Base-by-base conservation (phyloP, 1,140 invertebrate species). In the Trichoplusia ni region DNA sequence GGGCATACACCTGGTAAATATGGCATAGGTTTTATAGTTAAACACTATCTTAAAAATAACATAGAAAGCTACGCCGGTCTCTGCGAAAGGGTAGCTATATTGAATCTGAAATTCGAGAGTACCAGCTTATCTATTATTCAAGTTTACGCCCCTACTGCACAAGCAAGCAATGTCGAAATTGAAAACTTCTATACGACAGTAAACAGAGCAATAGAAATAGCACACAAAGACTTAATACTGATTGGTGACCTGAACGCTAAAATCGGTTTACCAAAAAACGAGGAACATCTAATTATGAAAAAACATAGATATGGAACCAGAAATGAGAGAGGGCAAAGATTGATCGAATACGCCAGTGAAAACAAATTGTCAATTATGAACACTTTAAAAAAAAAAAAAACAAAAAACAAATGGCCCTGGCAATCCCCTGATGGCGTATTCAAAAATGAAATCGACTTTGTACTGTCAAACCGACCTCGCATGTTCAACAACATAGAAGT, bases 1-100 rank as follows among this genome's bases (percentile, higher is more conserved):
- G 64, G 64, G 14, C 14, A 51, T 3, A 60, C 64, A 44, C 42
- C 18, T 8, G 53, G 64, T 1, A 21, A 14, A 23, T 42, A 60
- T 31, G 29, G 29, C 7, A 8, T 31, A 8, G 29, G 29, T 31
- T 31, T 31, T 31, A 31, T 31, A 31, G 7, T 31, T 4, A 31
- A 31, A 8, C 7, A 2, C 29, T 1, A 4, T 4, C 7, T 4
- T 31, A 31, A 31, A 31, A 31, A 31, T 7, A 31, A 31, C 7
- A 31, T 31, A 31, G 2, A 31, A 31, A 31, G 29, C 29, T 31
- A 31, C 7, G 1, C n/a, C 7, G 29, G 29, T 1, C 7, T 31
- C n/a, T 8, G 7, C 2, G 29, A 31, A 8, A 31, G 29, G n/a
- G 29, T 31, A 31, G 29, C 29, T 1, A 7, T 31, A 1, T 31